Base-by-base conservation (phyloP, 2,888 invertebrate genomes). In the Drosophila melanocephala region DNA sequence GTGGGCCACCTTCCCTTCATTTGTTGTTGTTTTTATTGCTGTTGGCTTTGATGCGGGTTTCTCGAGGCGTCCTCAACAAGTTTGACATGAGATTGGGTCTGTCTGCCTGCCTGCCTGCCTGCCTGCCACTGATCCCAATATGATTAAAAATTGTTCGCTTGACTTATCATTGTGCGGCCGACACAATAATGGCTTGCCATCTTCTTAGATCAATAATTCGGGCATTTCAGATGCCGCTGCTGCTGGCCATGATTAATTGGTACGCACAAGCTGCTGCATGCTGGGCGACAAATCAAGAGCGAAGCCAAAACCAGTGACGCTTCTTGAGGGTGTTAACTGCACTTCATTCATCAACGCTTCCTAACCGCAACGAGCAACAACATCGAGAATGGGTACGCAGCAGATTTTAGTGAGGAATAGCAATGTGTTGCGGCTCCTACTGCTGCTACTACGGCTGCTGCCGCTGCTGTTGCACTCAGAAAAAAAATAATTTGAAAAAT, bases 281-380 rank as follows among this genome's bases (percentile, higher is more conserved):
- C 22, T 28, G 28, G 53, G 66, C 58, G 72, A 77, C 72, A 86
- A 88, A 81, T 83, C 77, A 87, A 76, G 72, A 59, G 78, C 77
- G 72, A 61, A 75, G 68, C 69, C 73, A 72, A 72, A 47, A 56
- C 61, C 73, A 59, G 72, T 69, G 71, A 75, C 58, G 72, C 75
- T 79, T 79, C 81, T 83, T 64, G n/a, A 39, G 79, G 82, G 89
- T 84, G 89, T 79, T 90, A 91, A 90, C 90, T 88, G 87, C 89
- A 91, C 89, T 90, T 84, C 91, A 90, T 90, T 90, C 90, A 90
- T 90, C 90, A 90, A 87, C 91, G 83, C 89, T 79, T 81, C 44
- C 75, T 64, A 82, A 90, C 90, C 89, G 87, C 90, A 90, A 80
- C 72, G 72, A 65, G 77, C 65, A 64, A 56, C 37, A 47, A 28